Evolutionary conservation across 2,797 vertebrate genomes (phyloP).

Genomic region (Geotrypetes seraphini): DNA sequence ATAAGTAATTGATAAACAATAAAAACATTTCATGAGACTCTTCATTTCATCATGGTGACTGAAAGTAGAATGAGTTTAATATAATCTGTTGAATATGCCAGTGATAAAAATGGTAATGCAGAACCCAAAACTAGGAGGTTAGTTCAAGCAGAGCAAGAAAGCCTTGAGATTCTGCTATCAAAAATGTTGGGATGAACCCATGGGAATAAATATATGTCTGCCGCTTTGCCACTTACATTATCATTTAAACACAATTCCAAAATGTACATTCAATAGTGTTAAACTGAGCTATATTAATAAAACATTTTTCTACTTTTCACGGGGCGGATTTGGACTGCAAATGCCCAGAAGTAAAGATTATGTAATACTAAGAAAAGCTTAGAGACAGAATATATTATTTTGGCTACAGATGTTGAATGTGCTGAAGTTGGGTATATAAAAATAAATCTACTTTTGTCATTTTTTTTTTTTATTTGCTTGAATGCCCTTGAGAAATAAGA

Average conservation of each 20-base stretch:
- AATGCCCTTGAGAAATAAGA: slow-evolving; percentile 18
- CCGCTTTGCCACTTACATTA: not conserved
- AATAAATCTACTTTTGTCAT: slow-evolving; percentile 25
- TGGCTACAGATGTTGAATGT: slow-evolving; percentile 24
- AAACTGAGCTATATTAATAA: slow-evolving; percentile 5
- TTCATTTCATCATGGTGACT: no score
- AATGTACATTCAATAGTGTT: not conserved
- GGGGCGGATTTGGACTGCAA: slow-evolving; percentile 4
- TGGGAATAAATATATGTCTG: no score
- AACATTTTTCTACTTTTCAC: slow-evolving; percentile 2
- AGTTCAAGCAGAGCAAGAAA: no score
- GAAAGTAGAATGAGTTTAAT: no score
- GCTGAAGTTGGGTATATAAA: slow-evolving; percentile 15
- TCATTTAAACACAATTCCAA: no score
- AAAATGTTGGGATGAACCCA: no score
- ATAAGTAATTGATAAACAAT: no score
- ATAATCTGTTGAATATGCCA: no score
- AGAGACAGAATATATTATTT: slow-evolving; percentile 13
- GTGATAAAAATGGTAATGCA: no score
- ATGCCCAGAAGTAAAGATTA: slow-evolving; percentile 16
- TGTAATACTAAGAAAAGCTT: slow-evolving; percentile 18
- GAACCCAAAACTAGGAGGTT: no score
- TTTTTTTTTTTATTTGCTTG: slow-evolving; percentile 26
- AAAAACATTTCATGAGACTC: no score
- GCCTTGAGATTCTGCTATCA: no score